Conservation (phyloP, 53 echinoderm and acorn worm species). For the Paracentrotus lividus region DNA sequence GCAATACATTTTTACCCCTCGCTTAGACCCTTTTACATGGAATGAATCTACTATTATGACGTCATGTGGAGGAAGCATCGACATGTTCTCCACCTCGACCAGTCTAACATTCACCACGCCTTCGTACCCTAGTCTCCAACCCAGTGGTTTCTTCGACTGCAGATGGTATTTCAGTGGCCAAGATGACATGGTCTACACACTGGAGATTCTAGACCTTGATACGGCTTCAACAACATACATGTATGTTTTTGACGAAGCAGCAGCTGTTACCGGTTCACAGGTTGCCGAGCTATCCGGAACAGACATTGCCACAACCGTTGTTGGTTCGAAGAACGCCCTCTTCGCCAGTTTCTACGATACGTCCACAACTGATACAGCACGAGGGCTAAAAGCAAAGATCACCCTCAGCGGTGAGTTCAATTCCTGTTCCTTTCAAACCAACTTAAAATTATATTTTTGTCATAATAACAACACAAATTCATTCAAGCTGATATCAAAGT, state of each 20-base stretch:
- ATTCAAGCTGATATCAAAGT: neutral
- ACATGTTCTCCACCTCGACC: slow-evolving; percentile 35
- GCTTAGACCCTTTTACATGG: slow-evolving; percentile 44
- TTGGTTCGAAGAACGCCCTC: slow-evolving; percentile 38
- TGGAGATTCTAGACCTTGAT: slow-evolving; percentile 47
- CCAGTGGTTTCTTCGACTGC: slow-evolving; percentile 56
- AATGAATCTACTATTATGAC: slow-evolving; percentile 37
- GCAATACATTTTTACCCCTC: no score
- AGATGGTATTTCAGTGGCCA: slow-evolving; percentile 56
- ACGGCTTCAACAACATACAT: slow-evolving; percentile 12
- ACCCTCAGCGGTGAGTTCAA: neutral
- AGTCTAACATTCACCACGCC: slow-evolving; percentile 54
- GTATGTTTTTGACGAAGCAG: slow-evolving; percentile 27
- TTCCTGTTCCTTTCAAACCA: neutral
- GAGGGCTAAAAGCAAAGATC: slow-evolving; percentile 56
- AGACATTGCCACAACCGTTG: slow-evolving; percentile 26
- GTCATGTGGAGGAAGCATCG: slow-evolving; percentile 36
- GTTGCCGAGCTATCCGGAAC: slow-evolving; percentile 41
- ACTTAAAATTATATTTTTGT: neutral
- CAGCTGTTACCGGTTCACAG: neutral
- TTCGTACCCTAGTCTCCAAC: slow-evolving; percentile 42
- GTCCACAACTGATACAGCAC: slow-evolving; percentile 24
- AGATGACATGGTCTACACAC: slow-evolving; percentile 1
- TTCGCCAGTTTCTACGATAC: slow-evolving; percentile 23
- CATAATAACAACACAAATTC: neutral